A percentile compares a stretch with the other conserved stretches of the same genome.
phyloP scores from a whole-genome alignment of 2,888 invertebrate genomes.

The Tetragonisca angustula region DNA sequence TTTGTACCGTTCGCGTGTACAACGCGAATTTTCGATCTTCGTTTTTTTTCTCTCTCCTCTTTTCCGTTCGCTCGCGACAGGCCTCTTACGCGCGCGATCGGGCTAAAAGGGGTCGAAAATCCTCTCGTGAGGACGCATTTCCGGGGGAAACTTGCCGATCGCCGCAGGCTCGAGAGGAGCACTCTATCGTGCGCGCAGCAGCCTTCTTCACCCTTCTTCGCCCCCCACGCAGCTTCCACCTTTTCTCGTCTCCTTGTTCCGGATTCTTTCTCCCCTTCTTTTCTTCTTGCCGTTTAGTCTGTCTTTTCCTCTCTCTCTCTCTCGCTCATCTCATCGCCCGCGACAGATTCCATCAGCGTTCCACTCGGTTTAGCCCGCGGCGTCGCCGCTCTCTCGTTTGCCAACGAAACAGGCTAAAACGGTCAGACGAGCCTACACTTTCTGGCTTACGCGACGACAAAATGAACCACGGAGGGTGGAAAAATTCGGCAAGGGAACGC shows the following conservation, averaged over 20 bases:
- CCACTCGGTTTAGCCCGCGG: conserved; percentile 39
- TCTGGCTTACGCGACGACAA: neutral
- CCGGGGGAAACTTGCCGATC: conserved; percentile 68
- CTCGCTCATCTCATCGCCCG: conserved; percentile 14
- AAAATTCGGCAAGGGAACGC: neutral
- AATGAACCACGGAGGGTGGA: neutral
- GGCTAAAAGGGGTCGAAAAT: conserved; percentile 58
- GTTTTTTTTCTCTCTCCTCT: neutral
- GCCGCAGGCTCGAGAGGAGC: conserved; percentile 60
- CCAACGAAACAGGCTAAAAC: conserved; percentile 29
- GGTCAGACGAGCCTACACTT: conserved; percentile 14
- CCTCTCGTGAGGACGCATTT: conserved; percentile 63
- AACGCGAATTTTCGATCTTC: conserved; percentile 39
- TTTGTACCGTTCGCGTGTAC: neutral
- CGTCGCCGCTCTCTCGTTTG: conserved; percentile 3
- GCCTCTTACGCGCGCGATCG: conserved; percentile 19
- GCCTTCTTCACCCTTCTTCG: neutral
- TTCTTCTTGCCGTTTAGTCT: conserved; percentile 43
- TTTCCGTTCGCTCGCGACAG: conserved; percentile 7
- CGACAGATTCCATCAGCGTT: conserved; percentile 55
- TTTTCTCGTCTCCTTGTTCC: conserved; percentile 34
- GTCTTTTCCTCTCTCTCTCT: conserved; percentile 3
- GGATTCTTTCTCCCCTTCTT: neutral
- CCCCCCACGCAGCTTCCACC: conserved; percentile 1
- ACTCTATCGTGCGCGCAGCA: conserved; percentile 12